Conservation (phyloP, 2,113 vertebrate species). For the Actenoides lindsayi region DNA sequence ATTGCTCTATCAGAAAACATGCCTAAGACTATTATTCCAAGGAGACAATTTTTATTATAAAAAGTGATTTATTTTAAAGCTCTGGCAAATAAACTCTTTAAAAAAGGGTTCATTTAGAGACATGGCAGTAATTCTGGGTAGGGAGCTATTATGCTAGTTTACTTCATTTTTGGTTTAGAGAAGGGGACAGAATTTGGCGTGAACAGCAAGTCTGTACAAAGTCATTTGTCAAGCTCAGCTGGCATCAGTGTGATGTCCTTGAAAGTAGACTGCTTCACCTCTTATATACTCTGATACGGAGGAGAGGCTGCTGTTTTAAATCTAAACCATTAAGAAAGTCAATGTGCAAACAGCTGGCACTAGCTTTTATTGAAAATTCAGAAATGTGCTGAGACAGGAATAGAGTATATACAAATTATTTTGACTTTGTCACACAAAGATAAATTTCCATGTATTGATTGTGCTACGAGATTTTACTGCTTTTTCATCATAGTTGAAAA, state of each 20-base stretch:
- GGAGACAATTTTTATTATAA: conserved; percentile 69
- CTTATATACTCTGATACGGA: not conserved
- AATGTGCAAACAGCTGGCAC: not conserved
- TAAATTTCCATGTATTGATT: not conserved
- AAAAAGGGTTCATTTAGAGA: conserved; percentile 37
- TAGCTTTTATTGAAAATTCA: conserved; percentile 16
- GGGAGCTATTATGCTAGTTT: conserved; percentile 37
- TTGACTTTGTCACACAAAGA: conserved; percentile 12
- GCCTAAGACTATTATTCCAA: conserved; percentile 66
- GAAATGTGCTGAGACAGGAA: conserved; percentile 25
- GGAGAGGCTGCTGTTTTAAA: conserved; percentile 41
- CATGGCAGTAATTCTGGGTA: conserved; percentile 46
- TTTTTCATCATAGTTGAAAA: conserved; percentile 64
- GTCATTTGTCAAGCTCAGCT: conserved; percentile 65
- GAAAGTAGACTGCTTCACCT: conserved; percentile 45
- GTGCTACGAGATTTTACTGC: conserved; percentile 53
- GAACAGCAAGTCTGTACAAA: conserved; percentile 56
- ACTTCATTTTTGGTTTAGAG: conserved; percentile 62
- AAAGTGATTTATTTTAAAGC: conserved; percentile 75
- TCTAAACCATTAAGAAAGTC: not conserved
- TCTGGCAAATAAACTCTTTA: conserved; percentile 66
- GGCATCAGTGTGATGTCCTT: conserved; percentile 60
- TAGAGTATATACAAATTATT: conserved; percentile 29
- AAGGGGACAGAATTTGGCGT: conserved; percentile 36
- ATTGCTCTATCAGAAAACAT: conserved; percentile 70